Conservation (phyloP, 2,888 invertebrate genomes). For the Xestia sexstrigata region DNA sequence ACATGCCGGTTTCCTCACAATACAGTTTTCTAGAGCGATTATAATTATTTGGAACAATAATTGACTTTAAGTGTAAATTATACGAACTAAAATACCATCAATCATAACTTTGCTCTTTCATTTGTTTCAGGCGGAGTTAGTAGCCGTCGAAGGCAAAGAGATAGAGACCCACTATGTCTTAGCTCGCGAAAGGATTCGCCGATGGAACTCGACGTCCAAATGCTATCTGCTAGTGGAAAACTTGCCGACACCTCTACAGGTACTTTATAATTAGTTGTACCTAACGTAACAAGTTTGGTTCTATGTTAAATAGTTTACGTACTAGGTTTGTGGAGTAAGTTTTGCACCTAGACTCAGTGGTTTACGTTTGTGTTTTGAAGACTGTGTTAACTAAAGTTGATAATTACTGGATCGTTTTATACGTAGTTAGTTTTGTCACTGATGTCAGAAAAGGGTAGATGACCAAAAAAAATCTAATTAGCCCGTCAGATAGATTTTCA, state of each 20-base stretch:
- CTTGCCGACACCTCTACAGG: constrained; percentile 92
- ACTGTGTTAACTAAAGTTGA: constrained; percentile 2
- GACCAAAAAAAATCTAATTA: too few relatives aligned
- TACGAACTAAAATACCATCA: not conserved
- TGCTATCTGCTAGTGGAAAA: constrained; percentile 93
- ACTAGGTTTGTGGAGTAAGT: constrained; percentile 7
- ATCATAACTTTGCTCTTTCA: constrained; percentile 48
- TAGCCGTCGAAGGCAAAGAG: constrained; percentile 93
- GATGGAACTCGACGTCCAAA: constrained; percentile 93
- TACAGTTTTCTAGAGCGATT: too few relatives aligned
- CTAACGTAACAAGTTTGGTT: constrained; percentile 14
- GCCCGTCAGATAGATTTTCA: too few relatives aligned
- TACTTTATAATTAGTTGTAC: constrained; percentile 70
- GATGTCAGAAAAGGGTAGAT: not conserved
- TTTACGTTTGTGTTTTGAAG: constrained; percentile 38
- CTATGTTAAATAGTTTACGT: constrained; percentile 24
- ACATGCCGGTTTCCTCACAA: too few relatives aligned
- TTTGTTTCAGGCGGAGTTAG: constrained; percentile 91
- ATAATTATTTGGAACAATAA: too few relatives aligned
- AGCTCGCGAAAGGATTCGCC: constrained; percentile 91
- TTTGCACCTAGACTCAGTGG: constrained; percentile 20
- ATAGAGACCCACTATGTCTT: constrained; percentile 93
- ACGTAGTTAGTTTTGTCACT: not conserved
- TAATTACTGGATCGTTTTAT: not conserved
- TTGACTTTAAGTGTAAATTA: too few relatives aligned